Conservation (phyloP, 2,888 invertebrate genomes). For the Caenorhabditis panamensis region DNA sequence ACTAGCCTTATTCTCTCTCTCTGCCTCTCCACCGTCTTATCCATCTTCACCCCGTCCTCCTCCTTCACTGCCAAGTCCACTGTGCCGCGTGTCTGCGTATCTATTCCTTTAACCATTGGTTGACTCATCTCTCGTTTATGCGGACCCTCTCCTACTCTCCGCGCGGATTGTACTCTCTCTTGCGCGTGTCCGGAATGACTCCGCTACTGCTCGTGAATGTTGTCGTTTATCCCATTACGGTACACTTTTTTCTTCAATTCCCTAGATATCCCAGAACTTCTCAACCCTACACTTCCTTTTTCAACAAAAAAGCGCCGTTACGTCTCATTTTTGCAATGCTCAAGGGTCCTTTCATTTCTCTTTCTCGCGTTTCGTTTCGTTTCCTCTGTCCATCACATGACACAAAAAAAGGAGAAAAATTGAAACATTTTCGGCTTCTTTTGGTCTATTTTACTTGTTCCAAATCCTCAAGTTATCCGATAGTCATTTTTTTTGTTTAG, state of each 20-base stretch:
- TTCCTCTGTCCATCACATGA: constrained; percentile 14
- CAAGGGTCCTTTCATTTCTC: constrained; percentile 10
- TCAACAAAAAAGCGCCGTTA: constrained; percentile 10
- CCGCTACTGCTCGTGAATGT: constrained; percentile 15
- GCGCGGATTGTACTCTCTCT: constrained; percentile 43
- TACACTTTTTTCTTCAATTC: constrained; percentile 31
- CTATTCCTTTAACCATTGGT: background rate
- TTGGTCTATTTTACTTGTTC: background rate
- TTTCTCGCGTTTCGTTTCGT: background rate
- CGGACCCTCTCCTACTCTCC: constrained; percentile 41
- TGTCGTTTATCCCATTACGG: constrained; percentile 52
- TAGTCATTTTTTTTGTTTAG: no score
- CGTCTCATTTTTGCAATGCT: constrained; percentile 24
- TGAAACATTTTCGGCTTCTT: background rate
- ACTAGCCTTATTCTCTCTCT: constrained; percentile 34
- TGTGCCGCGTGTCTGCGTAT: constrained; percentile 28
- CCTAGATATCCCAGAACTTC: background rate
- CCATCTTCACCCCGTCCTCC: constrained; percentile 12
- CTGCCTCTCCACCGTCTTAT: constrained; percentile 5
- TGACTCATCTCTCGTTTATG: background rate
- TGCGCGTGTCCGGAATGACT: constrained; percentile 38
- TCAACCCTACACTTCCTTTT: constrained; percentile 6
- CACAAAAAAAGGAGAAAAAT: background rate
- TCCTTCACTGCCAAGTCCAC: constrained; percentile 16
- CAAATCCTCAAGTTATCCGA: background rate